Evolutionary conservation across 2,113 vertebrate genomes (phyloP).

Genomic region (Podarcis raffonei): DNA sequence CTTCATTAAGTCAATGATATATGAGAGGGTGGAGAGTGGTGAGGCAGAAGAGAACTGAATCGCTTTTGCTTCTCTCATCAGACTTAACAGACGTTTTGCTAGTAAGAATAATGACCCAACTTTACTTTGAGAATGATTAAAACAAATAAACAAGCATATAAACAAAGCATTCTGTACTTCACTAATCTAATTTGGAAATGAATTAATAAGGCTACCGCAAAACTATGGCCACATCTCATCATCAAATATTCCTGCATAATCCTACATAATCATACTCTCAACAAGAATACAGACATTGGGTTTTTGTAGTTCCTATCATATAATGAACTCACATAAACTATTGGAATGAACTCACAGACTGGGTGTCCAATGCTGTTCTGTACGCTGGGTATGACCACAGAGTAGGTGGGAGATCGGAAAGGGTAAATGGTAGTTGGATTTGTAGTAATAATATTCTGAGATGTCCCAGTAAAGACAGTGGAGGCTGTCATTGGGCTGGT

Average conservation of each 20-base stretch:
- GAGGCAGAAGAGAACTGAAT: not conserved
- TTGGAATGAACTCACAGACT: constrained; percentile 75
- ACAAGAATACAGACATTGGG: not conserved
- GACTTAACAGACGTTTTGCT: not conserved
- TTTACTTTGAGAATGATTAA: not conserved
- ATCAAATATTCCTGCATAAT: not conserved
- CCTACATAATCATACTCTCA: not conserved
- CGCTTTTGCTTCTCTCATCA: not conserved
- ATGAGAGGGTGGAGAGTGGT: not conserved
- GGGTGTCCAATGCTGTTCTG: constrained; percentile 69
- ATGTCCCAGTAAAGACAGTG: constrained; percentile 58
- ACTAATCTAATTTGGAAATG: not conserved
- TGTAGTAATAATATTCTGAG: constrained; percentile 71
- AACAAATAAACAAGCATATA: not conserved
- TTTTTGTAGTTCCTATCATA: constrained; percentile 20
- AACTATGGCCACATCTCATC: not conserved
- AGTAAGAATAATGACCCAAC: not conserved
- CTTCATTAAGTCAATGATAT: not conserved
- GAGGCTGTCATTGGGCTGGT: constrained; percentile 60
- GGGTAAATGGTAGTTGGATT: constrained; percentile 67
- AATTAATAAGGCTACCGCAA: not conserved
- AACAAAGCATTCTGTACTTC: not conserved
- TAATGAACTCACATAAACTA: constrained; percentile 45
- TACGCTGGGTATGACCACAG: constrained; percentile 70
- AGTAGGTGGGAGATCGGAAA: constrained; percentile 68